Conservation (phyloP, 2,113 vertebrate species). For the Ivindomyrus marchei region DNA sequence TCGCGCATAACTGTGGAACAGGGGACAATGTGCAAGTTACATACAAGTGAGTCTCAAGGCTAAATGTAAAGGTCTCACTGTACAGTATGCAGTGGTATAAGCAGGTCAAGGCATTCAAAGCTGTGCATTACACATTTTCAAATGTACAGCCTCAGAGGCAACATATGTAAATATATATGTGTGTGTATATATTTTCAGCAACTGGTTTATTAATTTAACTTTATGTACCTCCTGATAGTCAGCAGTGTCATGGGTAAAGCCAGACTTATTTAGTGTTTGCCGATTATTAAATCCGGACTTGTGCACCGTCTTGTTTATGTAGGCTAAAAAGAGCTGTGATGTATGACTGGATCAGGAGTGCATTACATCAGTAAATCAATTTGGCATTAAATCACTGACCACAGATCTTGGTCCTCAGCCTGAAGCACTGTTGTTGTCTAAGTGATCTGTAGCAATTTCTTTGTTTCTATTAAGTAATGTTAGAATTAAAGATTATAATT, state of each 20-base stretch:
- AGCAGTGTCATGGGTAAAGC: not conserved
- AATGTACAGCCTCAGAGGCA: not conserved
- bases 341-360: not conserved
- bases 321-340: not conserved
- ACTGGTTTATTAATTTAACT: not conserved
- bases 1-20: slow-evolving; percentile 78
- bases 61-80: not conserved
- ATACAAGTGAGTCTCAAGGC: not conserved
- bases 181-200: not conserved
- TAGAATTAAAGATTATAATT: not conserved
- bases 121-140: not conserved
- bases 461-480: not conserved
- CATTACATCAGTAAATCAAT: not conserved
- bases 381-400: not conserved
- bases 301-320: not conserved
- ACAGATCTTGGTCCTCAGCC: not conserved
- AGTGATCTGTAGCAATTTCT: not conserved
- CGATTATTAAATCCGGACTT: not conserved
- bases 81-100: not conserved
- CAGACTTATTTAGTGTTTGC: not conserved
- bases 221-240: not conserved
- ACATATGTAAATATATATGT: not conserved
- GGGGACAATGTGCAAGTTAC: not conserved
- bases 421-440: not conserved
- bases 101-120: not conserved